Base-by-base conservation (phyloP, 2,113 vertebrate species). In the Neopipo cinnamomea region DNA sequence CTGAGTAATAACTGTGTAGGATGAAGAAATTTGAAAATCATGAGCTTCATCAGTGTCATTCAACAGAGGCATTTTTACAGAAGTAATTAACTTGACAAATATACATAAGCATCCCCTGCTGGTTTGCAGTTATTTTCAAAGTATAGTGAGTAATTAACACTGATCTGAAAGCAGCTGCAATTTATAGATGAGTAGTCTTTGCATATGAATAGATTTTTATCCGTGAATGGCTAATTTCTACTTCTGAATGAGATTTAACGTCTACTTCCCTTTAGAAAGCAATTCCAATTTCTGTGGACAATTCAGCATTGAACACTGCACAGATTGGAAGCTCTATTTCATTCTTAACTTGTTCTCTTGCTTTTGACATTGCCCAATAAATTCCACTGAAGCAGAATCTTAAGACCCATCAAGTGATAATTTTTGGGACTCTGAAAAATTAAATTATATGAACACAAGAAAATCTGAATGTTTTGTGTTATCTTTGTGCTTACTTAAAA, bases 141-240 rank as follows among this genome's bases (percentile, higher is more conserved):
- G 44, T 33, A 12, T n/a, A 47, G 44, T 4, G 37, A 93, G 75
- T 78, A 84, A 95, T 89, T 55, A 93, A 63, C 65, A 49, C 49
- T 67, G 67, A 65, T 80, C 59, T 91, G 76, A 85, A 77, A 88
- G 94, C 88, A 96, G 86, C 72, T 89, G 88, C 91, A 88, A 74
- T 94, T 94, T 93, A 80, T 77, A 91, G 93, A 96, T 80, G 82
- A 95, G 56, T 30, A 65, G 47, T 83, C 86, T 90, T 95, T 90
- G 82, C 93, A 91, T 88, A 87, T 91, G 75, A 94, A 96, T 94
- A 59, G 89, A 68, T 85, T 93, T 81, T 79, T 52, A 80, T 91
- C 90, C 67, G 37, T 63, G 56, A 58, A 70, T 28, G 17, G 92
- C 78, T 95, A 50, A 94, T 97, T 94, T 78, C 70, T 89, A 11